phyloP scores from a whole-genome alignment of 53 echinoderm and acorn worm genomes.

The Apostichopus leukothele region DNA sequence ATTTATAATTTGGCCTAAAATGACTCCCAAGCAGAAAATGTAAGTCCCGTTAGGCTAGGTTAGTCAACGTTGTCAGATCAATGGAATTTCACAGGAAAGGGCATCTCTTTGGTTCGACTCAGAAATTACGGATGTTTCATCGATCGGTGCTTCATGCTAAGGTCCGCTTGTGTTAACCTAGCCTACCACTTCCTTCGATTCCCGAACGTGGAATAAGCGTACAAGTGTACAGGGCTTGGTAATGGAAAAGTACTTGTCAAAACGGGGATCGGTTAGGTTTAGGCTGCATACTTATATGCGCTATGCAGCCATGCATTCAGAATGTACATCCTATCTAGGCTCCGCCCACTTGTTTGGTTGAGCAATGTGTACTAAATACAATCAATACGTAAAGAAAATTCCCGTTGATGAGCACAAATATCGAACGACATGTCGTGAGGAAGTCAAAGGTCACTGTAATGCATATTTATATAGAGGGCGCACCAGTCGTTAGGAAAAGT shows the following conservation, averaged over 20 bases:
- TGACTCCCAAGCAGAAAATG: no score
- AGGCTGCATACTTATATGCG: no score
- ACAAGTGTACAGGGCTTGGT: no score
- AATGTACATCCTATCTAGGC: no score
- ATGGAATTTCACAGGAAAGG: not conserved
- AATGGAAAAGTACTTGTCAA: no score
- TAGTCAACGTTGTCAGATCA: constrained; percentile 9
- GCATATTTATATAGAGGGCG: not conserved
- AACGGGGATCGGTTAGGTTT: no score
- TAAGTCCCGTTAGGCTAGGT: constrained; percentile 1
- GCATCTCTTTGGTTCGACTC: not conserved
- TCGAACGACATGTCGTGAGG: constrained; percentile 4
- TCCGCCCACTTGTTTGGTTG: no score
- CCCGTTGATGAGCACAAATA: not conserved
- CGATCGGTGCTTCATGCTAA: not conserved
- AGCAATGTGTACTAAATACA: no score
- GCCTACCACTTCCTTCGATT: not conserved
- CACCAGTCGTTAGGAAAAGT: no score
- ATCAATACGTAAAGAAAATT: not conserved
- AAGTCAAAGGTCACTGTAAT: not conserved
- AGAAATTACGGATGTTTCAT: not conserved
- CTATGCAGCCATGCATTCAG: no score
- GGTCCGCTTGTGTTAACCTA: not conserved
- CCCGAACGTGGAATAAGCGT: no score
- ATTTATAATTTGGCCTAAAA: no score